These are phyloP conservation scores for Pharmacophagus antenor DNA, from an alignment of 2,888 invertebrate genomes.

Conservation along the genomic window DNA sequence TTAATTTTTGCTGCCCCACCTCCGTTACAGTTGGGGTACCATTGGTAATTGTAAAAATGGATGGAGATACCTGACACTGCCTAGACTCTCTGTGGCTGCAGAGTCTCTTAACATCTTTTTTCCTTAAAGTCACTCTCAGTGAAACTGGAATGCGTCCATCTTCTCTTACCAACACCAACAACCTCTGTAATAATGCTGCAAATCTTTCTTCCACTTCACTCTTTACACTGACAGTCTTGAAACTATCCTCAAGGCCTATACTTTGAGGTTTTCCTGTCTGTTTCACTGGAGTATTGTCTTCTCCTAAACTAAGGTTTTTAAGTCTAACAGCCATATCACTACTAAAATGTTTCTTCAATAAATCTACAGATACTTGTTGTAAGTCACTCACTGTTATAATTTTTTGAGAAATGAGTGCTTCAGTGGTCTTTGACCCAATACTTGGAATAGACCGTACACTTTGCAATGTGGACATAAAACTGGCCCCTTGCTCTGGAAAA, in stretches of 20 bases:
- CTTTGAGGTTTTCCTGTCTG: constrained; percentile 88
- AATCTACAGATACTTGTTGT: constrained; percentile 80
- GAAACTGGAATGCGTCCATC: constrained; percentile 90
- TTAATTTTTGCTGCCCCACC: constrained; percentile 83
- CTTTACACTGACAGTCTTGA: constrained; percentile 85
- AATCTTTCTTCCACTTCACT: constrained; percentile 88
- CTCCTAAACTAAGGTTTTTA: constrained; percentile 86
- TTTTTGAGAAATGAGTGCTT: constrained; percentile 83
- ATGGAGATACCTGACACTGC: constrained; percentile 86
- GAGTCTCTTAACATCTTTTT: constrained; percentile 84
- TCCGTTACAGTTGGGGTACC: constrained; percentile 75
- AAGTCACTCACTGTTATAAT: constrained; percentile 85
- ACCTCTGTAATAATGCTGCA: constrained; percentile 83
- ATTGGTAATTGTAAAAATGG: constrained; percentile 79
- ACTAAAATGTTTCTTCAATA: constrained; percentile 83
- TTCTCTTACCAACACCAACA: constrained; percentile 86
- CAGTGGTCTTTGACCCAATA: constrained; percentile 86
- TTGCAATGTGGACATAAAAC: constrained; percentile 84
- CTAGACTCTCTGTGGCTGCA: constrained; percentile 87
- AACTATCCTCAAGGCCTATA: constrained; percentile 90
- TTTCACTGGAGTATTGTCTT: constrained; percentile 86
- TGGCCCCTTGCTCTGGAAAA: constrained; percentile 84
- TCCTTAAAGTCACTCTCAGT: constrained; percentile 87
- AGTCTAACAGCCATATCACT: constrained; percentile 85
- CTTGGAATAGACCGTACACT: constrained; percentile 86